A percentile compares a stretch with the other conserved stretches of the same genome.
Conservation (phyloP, 2,113 vertebrate species). For the Gallinago jamesoni region DNA sequence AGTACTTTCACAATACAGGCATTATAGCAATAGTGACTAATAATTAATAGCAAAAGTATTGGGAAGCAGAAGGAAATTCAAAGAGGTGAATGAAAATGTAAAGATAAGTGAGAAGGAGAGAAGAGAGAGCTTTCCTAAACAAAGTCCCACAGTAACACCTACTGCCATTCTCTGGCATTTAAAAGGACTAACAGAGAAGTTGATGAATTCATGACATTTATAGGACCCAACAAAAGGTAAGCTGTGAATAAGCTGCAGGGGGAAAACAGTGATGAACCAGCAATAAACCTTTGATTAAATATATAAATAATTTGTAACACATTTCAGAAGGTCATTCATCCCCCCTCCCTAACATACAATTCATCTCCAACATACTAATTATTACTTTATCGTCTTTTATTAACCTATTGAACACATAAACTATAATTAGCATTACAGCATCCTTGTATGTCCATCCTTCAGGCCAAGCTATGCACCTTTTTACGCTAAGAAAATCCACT, state of each 20-base stretch:
- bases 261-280: neutral
- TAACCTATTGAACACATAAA: neutral
- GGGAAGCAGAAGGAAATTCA: neutral
- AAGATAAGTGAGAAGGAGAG: neutral
- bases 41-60: neutral
- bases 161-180: neutral
- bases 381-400: neutral
- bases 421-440: neutral
- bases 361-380: neutral
- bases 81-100: neutral
- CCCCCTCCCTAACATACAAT: neutral
- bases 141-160: neutral
- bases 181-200: neutral
- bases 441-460: neutral
- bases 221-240: neutral
- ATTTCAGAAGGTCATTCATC: neutral
- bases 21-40: neutral
- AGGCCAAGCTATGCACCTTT: neutral
- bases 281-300: slow-evolving; percentile 11
- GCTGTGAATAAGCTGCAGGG: neutral
- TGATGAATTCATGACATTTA: slow-evolving; percentile 9
- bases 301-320: neutral
- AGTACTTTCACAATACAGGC: neutral
- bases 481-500: neutral
- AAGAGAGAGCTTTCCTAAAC: neutral